Conservation (phyloP, 2,113 vertebrate species). For the Indri indri region DNA sequence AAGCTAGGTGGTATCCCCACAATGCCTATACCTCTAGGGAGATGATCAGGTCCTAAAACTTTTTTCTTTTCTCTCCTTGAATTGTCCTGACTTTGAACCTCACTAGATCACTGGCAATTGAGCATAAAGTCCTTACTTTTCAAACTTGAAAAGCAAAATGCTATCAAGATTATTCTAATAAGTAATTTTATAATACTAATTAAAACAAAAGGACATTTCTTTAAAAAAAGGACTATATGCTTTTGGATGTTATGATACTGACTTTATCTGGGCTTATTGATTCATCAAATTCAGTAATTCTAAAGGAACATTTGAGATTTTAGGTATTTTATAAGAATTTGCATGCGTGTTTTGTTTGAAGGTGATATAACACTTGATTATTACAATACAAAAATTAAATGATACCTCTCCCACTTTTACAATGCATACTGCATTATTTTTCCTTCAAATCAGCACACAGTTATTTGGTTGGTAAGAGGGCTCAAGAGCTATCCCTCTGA, state of each 20-base stretch:
- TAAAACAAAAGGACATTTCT: conserved; percentile 22
- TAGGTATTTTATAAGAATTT: conserved; percentile 42
- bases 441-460: conserved; percentile 28
- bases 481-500: background rate
- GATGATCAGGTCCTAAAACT: background rate
- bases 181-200: conserved; percentile 52
- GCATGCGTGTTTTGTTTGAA: background rate
- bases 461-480: conserved; percentile 32
- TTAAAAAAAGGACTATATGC: background rate
- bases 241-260: conserved; percentile 42
- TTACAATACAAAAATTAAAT: background rate
- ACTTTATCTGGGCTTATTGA: conserved; percentile 10
- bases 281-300: conserved; percentile 34
- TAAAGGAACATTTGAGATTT: conserved; percentile 40
- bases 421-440: conserved; percentile 5
- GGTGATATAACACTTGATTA: background rate
- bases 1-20: background rate
- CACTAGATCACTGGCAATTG: background rate
- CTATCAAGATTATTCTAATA: conserved; percentile 11
- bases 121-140: background rate
- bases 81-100: conserved; percentile 22
- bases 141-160: conserved; percentile 39
- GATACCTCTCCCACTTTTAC: background rate
- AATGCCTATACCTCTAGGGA: background rate
- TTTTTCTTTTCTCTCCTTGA: background rate